Conservation (phyloP, 2,113 vertebrate genomes). For the cattle (Bos taurus) region DNA sequence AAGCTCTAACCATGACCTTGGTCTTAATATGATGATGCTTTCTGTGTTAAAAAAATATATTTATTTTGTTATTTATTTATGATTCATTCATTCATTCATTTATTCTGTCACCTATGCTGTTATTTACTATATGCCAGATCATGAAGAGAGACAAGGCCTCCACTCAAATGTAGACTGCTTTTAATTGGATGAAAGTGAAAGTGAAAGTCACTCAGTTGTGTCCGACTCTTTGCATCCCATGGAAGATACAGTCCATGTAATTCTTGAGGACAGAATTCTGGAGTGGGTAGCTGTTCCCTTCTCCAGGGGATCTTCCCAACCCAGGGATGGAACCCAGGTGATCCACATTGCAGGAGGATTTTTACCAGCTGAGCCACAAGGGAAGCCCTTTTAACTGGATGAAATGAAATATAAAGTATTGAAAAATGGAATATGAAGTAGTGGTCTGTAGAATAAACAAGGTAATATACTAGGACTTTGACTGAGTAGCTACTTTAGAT, state of each 20-base stretch:
- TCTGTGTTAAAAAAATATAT: neutral
- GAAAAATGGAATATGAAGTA: neutral
- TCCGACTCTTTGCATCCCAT: neutral
- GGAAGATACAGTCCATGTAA: neutral
- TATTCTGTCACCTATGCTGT: neutral
- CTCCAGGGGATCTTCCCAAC: neutral
- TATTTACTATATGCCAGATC: neutral
- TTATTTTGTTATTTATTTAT: neutral
- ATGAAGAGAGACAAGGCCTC: neutral
- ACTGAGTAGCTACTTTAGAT: neutral
- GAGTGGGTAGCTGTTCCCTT: neutral
- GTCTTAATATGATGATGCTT: neutral
- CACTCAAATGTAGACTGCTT: neutral
- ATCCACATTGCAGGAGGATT: accelerated
- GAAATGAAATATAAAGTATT: neutral
- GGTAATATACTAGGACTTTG: neutral
- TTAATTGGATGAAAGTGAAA: neutral
- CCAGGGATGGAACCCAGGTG: neutral
- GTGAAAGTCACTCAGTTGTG: accelerated
- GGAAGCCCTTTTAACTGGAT: neutral
- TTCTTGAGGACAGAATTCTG: neutral
- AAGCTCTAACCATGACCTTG: neutral
- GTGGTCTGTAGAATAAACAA: neutral
- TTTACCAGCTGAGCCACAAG: neutral
- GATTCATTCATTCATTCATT: neutral